Evolutionary conservation across 1,140 invertebrate species (phyloP), one percentile per base, ranked within the genome.

Genomic region (Bicyclus anynana): DNA sequence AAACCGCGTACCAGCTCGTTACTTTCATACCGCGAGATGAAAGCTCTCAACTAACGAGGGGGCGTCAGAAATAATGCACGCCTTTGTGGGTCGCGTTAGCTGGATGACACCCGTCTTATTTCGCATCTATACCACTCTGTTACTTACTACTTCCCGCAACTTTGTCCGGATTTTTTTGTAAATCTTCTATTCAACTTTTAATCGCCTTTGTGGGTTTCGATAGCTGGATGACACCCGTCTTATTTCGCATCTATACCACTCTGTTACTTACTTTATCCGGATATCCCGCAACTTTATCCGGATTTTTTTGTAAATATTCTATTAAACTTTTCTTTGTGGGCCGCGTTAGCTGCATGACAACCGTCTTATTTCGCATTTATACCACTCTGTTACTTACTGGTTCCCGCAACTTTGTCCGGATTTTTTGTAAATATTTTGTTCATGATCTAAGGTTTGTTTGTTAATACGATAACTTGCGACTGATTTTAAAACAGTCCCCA

Each of bases 21-120:
- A 44, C 40, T 44, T 20, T 44, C 17, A n/a, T 20, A 20, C 40
- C 40, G 40, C 40, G 20, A 44, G 40, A 12, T 44, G 40, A 44
- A 44, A 44, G 40, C 40, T 44, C 40, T 44, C 40, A 44, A 44
- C 40, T 44, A 44, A 44, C 40, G 40, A 44, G 40, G 40, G 23
- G 40, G 16, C 18, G 40, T 44, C 40, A 20, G 40, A 44, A 44
- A 44, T 44, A 44, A 18, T 44, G 17, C 17, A 44, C 17, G 40
- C 40, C 10, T 44, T 44, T 44, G 40, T 44, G 17, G 16, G 16
- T 20, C 16, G 40, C 40, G 18, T 44, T 20, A 44, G 2, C 40
- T 44, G 10, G 2, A 44, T 44, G 40, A 44, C 40, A 44, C 29
- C 27, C 29, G 10, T n/a, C 9, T 33, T 33, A 33, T 33, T 33